Conservation (phyloP, 2,888 invertebrate species). For the Dioctria linearis region DNA sequence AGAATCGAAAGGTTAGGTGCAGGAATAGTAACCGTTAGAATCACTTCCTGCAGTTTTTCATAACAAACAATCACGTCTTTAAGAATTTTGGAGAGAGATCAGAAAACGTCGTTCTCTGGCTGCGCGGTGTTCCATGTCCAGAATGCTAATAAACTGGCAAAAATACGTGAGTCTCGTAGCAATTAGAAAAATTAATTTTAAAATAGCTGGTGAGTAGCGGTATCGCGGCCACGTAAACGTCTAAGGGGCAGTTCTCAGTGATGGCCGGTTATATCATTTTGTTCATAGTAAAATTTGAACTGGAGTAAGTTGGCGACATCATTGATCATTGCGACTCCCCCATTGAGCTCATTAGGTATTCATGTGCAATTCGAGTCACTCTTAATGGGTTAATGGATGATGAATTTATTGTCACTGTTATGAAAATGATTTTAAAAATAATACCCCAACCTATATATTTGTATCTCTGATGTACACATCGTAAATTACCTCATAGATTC, state of each 20-base stretch:
- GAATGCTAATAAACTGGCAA: slow-evolving; percentile 19
- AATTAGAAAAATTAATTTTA: slow-evolving; percentile 17
- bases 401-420: slow-evolving; percentile 30
- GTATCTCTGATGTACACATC: neutral
- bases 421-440: slow-evolving; percentile 35
- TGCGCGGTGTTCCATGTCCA: neutral
- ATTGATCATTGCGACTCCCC: neutral
- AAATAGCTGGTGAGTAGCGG: slow-evolving; percentile 42
- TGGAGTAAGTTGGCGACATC: slow-evolving; percentile 12
- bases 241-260: slow-evolving; percentile 15
- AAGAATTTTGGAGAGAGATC: neutral
- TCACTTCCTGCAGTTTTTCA: slow-evolving; percentile 43
- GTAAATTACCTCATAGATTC: slow-evolving; percentile 35
- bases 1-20: slow-evolving; percentile 37
- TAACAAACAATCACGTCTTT: neutral
- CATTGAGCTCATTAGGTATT: slow-evolving; percentile 30
- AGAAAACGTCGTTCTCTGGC: slow-evolving; percentile 27
- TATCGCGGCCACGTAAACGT: slow-evolving; percentile 3
- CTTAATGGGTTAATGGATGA: slow-evolving; percentile 47
- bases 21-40: slow-evolving; percentile 28
- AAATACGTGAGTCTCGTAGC: slow-evolving; percentile 35
- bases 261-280: slow-evolving; percentile 35
- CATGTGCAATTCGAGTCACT: slow-evolving; percentile 18
- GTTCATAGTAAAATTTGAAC: neutral
- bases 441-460: slow-evolving; percentile 15